phyloP scores from a whole-genome alignment of 2,888 invertebrate species.

The Papilio demoleus region DNA sequence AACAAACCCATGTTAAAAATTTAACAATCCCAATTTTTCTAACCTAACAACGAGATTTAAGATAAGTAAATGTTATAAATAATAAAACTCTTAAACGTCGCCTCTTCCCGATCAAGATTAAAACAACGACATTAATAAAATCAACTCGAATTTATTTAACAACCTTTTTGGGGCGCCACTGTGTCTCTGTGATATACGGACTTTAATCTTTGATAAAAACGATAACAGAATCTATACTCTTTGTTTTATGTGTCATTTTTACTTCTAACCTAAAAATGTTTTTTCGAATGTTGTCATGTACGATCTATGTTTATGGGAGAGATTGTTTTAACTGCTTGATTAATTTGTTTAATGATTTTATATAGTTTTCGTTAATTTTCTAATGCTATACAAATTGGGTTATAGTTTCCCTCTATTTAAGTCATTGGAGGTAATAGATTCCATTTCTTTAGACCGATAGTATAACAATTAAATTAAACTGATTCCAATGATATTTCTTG shows the following conservation, averaged over 20 bases:
- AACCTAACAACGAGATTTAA: conserved; percentile 57
- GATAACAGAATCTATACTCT: conserved; percentile 41
- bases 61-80: conserved; percentile 75
- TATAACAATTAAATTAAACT: too few species aligned
- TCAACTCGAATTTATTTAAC: conserved; percentile 72
- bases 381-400: conserved; percentile 11
- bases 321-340: not conserved
- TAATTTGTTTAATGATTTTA: conserved; percentile 17
- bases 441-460: too few species aligned
- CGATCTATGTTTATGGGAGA: conserved; percentile 12
- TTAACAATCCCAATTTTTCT: conserved; percentile 57
- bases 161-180: conserved; percentile 70
- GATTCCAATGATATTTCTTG: too few species aligned
- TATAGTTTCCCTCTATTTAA: not conserved
- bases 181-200: conserved; percentile 70
- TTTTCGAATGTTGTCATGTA: conserved; percentile 50
- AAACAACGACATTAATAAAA: conserved; percentile 79
- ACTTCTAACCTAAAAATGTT: conserved; percentile 35
- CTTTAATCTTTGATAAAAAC: conserved; percentile 42
- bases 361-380: not conserved
- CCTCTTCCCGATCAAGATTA: conserved; percentile 72
- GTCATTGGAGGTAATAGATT: not conserved
- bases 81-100: conserved; percentile 78
- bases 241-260: conserved; percentile 38
- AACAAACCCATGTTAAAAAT: conserved; percentile 48